phyloP scores from a whole-genome alignment of 1,140 invertebrate species.

The Eurosta solidaginis region DNA sequence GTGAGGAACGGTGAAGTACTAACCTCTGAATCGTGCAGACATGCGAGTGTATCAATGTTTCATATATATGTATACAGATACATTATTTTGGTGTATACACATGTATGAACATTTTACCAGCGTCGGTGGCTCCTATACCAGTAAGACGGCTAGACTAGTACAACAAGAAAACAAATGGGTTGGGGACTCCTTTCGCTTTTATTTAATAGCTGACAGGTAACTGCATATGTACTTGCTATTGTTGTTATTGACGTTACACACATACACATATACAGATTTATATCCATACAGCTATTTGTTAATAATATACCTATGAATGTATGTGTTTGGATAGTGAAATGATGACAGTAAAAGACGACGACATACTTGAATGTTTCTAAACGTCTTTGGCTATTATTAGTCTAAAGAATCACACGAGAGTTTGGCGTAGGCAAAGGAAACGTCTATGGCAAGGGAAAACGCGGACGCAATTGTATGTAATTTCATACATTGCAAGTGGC shows the following conservation, averaged over 20 bases:
- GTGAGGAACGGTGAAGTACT: neutral
- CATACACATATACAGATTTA: neutral
- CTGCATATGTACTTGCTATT: neutral
- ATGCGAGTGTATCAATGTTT: neutral
- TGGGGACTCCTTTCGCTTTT: constrained; percentile 14
- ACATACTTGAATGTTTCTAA: constrained; percentile 15
- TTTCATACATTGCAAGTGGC: too few species aligned
- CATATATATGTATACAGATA: neutral
- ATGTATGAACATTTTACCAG: neutral
- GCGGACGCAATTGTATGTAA: neutral
- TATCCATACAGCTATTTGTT: neutral
- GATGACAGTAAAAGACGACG: constrained; percentile 15
- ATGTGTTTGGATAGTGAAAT: neutral
- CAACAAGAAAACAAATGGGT: neutral
- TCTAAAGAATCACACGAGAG: neutral
- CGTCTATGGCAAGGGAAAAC: neutral
- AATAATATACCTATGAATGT: too few species aligned
- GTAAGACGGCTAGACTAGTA: neutral
- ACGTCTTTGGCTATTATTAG: constrained; percentile 30
- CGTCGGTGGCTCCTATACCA: neutral
- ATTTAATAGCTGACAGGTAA: neutral
- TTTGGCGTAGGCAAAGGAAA: neutral
- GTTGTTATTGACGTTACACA: too few species aligned
- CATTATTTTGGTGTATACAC: too few species aligned
- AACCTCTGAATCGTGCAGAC: neutral